Percentiles rank a stretch among this genome's conserved stretches.
Conservation (phyloP, 2,797 vertebrate genomes). For the Mormyrus hasselquistii region DNA sequence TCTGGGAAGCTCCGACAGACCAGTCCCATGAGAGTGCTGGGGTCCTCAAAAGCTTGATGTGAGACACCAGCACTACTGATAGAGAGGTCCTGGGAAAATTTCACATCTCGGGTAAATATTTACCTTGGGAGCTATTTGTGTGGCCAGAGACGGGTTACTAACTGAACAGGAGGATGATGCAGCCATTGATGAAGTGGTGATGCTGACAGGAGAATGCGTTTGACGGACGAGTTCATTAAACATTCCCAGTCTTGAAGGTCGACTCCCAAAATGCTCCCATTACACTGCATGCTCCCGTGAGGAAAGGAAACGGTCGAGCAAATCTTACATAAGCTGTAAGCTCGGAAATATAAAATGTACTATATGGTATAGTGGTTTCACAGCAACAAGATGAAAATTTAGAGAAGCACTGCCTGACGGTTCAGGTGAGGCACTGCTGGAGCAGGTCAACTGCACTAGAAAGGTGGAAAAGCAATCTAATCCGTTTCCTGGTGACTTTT, state of each 20-base stretch:
- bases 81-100: conserved; percentile 9
- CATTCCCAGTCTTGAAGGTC: neutral
- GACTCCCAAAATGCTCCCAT: neutral
- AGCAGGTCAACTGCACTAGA: neutral
- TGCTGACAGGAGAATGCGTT: conserved; percentile 4
- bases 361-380: neutral
- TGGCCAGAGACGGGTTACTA: neutral
- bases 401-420: neutral
- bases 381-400: neutral
- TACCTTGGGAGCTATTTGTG: neutral
- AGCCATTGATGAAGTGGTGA: neutral
- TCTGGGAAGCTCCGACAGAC: neutral
- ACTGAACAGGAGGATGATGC: conserved; percentile 9
- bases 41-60: neutral
- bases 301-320: neutral
- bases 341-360: neutral
- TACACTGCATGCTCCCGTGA: neutral
- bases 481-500: neutral
- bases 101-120: conserved; percentile 8
- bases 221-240: conserved; percentile 18
- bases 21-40: neutral
- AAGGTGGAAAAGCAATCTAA: neutral
- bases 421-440: neutral
- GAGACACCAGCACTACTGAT: neutral
- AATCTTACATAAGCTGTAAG: neutral